A percentile compares a stretch with the other conserved stretches of the same genome.
Evolutionary conservation across 2,113 vertebrate genomes (phyloP).

Genomic region (Labeo catla): DNA sequence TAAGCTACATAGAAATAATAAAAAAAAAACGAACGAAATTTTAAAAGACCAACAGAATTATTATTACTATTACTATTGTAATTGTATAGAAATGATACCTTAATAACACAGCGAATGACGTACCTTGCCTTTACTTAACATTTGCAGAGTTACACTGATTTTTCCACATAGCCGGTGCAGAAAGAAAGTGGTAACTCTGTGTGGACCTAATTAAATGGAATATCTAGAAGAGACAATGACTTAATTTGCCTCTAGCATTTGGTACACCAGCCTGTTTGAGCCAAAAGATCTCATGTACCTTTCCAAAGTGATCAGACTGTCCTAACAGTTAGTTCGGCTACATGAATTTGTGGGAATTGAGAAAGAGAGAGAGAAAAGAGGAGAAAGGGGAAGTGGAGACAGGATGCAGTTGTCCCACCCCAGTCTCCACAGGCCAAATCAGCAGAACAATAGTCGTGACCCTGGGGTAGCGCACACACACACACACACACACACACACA

Average conservation of each 20-base stretch:
- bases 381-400: conserved; percentile 38
- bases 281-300: not conserved
- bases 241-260: not conserved
- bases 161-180: not conserved
- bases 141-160: not conserved
- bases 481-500: not conserved
- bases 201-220: not conserved
- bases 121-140: not conserved
- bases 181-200: not conserved
- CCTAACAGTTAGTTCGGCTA: not conserved
- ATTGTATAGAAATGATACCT: not conserved
- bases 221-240: not conserved
- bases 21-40: not conserved
- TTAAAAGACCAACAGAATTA: not conserved
- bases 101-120: not conserved
- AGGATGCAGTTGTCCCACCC: conserved; percentile 56
- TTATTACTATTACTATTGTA: not conserved
- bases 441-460: conserved; percentile 62
- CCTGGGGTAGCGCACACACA: conserved; percentile 35
- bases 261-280: not conserved
- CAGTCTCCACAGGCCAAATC: conserved; percentile 52
- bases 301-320: not conserved
- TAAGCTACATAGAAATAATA: not conserved
- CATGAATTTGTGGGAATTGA: conserved; percentile 8
- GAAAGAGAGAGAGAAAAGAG: conserved; percentile 19